phyloP scores from a whole-genome alignment of 2,113 vertebrate species.

The Muntiacus reevesi region DNA sequence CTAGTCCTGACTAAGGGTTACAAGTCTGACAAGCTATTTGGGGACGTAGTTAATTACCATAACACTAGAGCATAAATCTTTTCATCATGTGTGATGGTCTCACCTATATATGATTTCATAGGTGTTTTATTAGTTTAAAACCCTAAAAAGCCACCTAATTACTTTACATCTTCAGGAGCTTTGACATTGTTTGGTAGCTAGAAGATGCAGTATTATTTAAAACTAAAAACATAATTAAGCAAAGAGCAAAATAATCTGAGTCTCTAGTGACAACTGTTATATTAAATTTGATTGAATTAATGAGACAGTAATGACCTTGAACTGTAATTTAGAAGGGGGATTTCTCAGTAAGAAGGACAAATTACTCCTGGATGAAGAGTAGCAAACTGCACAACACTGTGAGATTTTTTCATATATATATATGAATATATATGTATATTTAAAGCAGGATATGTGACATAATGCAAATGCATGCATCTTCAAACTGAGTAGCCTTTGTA shows the following conservation, averaged over 20 bases:
- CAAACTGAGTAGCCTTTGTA: background rate
- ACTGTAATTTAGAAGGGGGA: background rate
- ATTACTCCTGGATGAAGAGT: background rate
- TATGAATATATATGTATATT: background rate
- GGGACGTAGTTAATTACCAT: conserved; percentile 30
- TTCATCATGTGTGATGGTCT: background rate
- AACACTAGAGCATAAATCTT: background rate
- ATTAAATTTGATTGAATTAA: background rate
- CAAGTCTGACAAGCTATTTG: background rate
- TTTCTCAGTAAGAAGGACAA: background rate
- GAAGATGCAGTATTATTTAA: background rate
- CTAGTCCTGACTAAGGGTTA: conserved; percentile 40
- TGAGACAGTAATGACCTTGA: background rate
- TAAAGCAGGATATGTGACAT: background rate
- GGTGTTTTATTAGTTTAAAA: conserved; percentile 33
- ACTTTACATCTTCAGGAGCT: background rate
- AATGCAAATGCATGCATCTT: background rate
- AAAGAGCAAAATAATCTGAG: background rate
- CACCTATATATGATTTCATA: background rate
- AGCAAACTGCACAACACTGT: background rate
- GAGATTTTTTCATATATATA: background rate
- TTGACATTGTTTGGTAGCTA: background rate
- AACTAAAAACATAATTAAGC: background rate
- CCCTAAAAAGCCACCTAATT: conserved; percentile 21
- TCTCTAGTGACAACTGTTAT: background rate